These are phyloP conservation scores for Zoanthus sociatus DNA, from an alignment of 92 coral and sea anemone species.

Conservation along the genomic window DNA sequence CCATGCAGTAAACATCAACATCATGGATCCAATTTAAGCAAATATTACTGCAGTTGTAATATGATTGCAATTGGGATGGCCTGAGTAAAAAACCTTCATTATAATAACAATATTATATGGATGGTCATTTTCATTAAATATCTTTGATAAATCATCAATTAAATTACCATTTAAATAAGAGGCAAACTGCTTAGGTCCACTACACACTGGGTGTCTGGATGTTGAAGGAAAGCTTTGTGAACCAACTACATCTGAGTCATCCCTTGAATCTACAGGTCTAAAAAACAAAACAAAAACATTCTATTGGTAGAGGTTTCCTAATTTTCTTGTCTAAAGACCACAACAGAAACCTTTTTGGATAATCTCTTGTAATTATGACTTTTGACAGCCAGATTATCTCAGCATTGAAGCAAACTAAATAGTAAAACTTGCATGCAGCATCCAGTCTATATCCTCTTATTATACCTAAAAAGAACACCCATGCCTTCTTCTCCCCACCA, in stretches of 20 bases:
- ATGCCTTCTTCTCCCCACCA: conserved; percentile 98
- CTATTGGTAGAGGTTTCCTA: background rate
- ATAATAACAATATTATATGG: background rate
- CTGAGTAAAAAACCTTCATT: no score
- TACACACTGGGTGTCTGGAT: conserved; percentile 90
- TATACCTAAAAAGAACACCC: conserved; percentile 82
- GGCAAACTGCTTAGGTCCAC: conserved; percentile 97
- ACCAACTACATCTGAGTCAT: background rate
- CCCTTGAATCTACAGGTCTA: conserved; percentile 68
- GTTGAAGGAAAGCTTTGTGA: conserved; percentile 47
- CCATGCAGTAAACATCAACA: no score
- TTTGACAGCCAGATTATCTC: no score
- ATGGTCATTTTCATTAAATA: no score
- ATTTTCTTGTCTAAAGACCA: background rate
- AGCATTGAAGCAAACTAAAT: no score
- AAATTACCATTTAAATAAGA: conserved; percentile 87
- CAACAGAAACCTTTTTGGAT: no score
- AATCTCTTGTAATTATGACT: no score
- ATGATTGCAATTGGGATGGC: no score
- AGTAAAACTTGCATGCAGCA: background rate
- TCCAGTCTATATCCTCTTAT: background rate
- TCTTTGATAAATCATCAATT: no score
- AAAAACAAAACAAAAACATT: background rate
- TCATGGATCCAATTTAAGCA: no score
- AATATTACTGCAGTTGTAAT: no score